phyloP scores from a whole-genome alignment of 30 jellyfish, hydroid and myxozoan genomes.

The Aurelia aurita complex sp. Pacific region DNA sequence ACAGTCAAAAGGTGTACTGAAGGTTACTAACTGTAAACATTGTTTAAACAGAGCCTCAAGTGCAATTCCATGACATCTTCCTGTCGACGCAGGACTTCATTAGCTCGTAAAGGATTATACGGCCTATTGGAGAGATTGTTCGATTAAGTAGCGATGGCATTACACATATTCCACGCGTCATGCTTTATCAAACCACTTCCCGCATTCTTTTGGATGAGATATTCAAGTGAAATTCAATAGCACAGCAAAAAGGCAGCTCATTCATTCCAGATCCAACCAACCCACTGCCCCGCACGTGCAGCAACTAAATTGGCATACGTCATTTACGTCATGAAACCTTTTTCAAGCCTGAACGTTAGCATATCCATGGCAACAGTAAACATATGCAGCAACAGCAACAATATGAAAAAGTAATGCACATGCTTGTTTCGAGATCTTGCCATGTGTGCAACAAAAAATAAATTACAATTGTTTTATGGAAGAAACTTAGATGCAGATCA shows the following conservation, averaged over 20 bases:
- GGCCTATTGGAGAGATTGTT: conserved; percentile 18
- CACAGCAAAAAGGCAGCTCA: conserved; percentile 2
- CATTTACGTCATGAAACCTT: neutral
- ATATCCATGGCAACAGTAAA: no score
- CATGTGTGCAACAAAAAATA: no score
- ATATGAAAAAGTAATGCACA: no score
- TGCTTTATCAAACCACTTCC: conserved; percentile 53
- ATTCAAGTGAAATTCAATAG: conserved; percentile 4
- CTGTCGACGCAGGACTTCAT: conserved; percentile 8
- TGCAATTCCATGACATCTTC: no score
- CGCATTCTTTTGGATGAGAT: conserved; percentile 50
- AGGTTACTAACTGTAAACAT: no score
- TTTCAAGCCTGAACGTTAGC: no score
- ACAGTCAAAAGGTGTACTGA: no score
- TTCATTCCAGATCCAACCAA: neutral
- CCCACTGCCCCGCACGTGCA: neutral
- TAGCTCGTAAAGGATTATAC: conserved; percentile 32
- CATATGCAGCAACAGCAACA: no score
- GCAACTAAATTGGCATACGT: neutral
- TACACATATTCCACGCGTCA: conserved; percentile 18
- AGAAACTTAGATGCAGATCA: no score
- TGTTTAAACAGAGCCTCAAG: no score
- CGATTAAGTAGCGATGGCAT: conserved; percentile 15
- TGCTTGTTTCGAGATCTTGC: no score
- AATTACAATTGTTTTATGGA: no score